phyloP scores from a whole-genome alignment of 2,797 vertebrate species.

The Tokudaia muenninki region DNA sequence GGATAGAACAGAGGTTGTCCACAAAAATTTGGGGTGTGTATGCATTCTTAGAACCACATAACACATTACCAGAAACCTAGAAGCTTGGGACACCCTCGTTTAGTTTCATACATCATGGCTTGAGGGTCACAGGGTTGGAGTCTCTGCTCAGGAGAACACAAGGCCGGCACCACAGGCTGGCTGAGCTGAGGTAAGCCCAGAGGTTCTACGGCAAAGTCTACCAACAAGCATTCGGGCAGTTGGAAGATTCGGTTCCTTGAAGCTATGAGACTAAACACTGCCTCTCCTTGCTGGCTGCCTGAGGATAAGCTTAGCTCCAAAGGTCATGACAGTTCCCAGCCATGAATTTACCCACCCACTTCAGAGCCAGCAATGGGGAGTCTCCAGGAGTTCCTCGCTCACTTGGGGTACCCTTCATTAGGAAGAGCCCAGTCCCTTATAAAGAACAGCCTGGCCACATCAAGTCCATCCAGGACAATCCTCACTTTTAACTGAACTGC shows the following conservation, averaged over 20 bases:
- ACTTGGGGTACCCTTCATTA: constrained; percentile 25
- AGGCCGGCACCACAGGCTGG: neutral
- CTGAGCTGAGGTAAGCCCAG: neutral
- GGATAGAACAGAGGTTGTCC: neutral
- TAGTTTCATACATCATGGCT: neutral
- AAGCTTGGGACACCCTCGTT: neutral
- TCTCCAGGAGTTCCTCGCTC: neutral
- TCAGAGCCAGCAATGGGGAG: neutral
- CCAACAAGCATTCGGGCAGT: neutral
- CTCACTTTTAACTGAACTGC: neutral
- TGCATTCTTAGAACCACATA: neutral
- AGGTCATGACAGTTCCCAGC: neutral
- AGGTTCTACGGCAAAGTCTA: neutral
- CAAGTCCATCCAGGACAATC: neutral
- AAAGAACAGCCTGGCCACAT: neutral
- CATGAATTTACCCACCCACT: neutral
- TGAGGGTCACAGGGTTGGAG: neutral
- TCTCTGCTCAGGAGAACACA: neutral
- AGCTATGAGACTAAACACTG: neutral
- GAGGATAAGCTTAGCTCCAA: neutral
- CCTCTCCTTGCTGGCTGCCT: neutral
- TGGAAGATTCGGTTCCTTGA: neutral
- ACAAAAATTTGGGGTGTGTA: neutral
- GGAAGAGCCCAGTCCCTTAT: neutral
- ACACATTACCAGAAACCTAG: neutral